phyloP scores from a whole-genome alignment of 1,140 invertebrate species.

The Alviniconcha marisindica region DNA sequence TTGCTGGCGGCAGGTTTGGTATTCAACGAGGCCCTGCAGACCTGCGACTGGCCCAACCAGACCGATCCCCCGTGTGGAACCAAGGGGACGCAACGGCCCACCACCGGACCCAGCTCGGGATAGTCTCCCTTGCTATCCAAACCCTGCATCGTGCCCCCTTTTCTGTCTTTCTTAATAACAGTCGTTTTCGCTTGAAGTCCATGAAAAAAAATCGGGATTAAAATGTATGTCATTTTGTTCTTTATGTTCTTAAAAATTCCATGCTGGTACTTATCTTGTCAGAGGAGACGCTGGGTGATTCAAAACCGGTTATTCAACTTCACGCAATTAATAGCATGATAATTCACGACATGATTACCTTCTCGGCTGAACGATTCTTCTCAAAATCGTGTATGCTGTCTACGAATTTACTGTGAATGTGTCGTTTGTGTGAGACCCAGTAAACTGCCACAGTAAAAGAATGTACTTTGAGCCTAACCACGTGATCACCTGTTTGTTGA shows the following conservation, averaged over 20 bases:
- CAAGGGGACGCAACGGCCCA: conserved; percentile 25
- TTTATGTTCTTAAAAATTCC: not conserved
- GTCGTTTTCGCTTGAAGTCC: not conserved
- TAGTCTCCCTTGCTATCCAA: not conserved
- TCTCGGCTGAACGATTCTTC: too few relatives aligned
- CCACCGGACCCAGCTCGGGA: not conserved
- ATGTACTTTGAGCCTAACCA: too few relatives aligned
- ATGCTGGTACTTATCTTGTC: not conserved
- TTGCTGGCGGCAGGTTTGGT: conserved; percentile 51
- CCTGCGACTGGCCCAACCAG: conserved; percentile 54
- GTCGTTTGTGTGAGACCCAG: too few relatives aligned
- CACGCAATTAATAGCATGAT: too few relatives aligned
- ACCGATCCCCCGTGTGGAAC: conserved; percentile 57
- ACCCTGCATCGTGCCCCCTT: not conserved
- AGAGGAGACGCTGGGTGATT: not conserved
- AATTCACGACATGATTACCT: too few relatives aligned
- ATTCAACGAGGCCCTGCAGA: conserved; percentile 54
- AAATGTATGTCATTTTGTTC: too few relatives aligned
- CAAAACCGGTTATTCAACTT: too few relatives aligned
- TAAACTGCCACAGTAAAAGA: too few relatives aligned
- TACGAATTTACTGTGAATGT: too few relatives aligned
- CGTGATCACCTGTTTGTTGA: too few relatives aligned
- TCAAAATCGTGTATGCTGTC: too few relatives aligned
- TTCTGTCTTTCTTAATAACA: not conserved
- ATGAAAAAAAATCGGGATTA: too few relatives aligned